phyloP scores from a whole-genome alignment of 1,140 invertebrate species.

The Dendroctonus valens region DNA sequence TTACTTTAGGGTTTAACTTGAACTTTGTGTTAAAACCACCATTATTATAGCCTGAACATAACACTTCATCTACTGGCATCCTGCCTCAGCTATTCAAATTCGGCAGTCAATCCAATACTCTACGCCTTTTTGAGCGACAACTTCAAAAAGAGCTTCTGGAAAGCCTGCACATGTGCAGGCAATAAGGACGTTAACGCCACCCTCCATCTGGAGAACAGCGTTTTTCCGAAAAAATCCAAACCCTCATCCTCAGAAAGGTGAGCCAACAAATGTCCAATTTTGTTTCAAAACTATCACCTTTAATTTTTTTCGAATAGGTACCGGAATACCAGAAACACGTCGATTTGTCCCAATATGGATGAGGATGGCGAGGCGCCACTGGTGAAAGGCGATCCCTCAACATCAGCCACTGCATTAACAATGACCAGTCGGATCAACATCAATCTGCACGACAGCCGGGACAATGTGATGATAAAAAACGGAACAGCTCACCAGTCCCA shows the following conservation, averaged over 20 bases:
- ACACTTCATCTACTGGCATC: slow-evolving; percentile 80
- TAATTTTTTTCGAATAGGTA: slow-evolving; percentile 8
- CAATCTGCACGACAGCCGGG: slow-evolving; percentile 50
- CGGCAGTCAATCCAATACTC: slow-evolving; percentile 95
- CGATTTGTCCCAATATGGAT: slow-evolving; percentile 53
- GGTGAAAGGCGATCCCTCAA: slow-evolving; percentile 56
- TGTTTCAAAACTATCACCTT: background rate
- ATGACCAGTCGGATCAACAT: slow-evolving; percentile 59
- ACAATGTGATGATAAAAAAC: slow-evolving; percentile 44
- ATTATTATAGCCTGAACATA: slow-evolving; percentile 62
- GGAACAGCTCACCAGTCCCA: slow-evolving; percentile 39
- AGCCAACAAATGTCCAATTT: slow-evolving; percentile 12
- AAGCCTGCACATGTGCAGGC: slow-evolving; percentile 82
- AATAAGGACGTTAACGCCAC: slow-evolving; percentile 84
- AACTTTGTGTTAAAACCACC: too few species aligned
- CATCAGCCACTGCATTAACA: slow-evolving; percentile 56
- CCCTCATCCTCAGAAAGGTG: slow-evolving; percentile 50
- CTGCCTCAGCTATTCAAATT: slow-evolving; percentile 93
- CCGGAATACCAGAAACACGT: slow-evolving; percentile 46
- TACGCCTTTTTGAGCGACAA: slow-evolving; percentile 94
- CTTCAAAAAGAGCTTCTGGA: slow-evolving; percentile 93
- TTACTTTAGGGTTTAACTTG: too few species aligned
- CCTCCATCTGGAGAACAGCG: slow-evolving; percentile 84
- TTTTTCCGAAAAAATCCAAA: slow-evolving; percentile 72
- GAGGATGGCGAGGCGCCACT: slow-evolving; percentile 57